These are phyloP conservation scores for Discoglossus pictus DNA, from an alignment of 2,797 vertebrate genomes.

Conservation along the genomic window DNA sequence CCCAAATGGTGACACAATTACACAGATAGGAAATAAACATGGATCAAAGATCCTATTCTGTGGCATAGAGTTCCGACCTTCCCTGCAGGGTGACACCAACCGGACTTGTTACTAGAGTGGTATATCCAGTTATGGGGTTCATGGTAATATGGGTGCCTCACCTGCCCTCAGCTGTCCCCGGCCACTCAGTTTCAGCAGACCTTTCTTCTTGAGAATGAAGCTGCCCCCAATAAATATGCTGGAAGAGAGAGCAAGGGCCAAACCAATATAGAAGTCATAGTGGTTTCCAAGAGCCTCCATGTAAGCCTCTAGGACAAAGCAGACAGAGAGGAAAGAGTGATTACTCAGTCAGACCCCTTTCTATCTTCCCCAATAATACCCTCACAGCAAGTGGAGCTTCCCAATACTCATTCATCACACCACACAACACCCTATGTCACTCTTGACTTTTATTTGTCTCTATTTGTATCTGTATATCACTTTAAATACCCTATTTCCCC, in stretches of 20 bases:
- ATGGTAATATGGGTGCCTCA: slow-evolving; percentile 54
- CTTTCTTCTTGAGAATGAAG: slow-evolving; percentile 87
- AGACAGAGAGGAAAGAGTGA: not conserved
- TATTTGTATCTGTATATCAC: too few species aligned
- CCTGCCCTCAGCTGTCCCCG: slow-evolving; percentile 80
- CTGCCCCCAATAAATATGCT: slow-evolving; percentile 80
- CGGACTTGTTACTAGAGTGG: not conserved
- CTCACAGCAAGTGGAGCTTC: too few species aligned
- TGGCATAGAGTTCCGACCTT: too few species aligned
- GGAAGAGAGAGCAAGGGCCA: slow-evolving; percentile 76
- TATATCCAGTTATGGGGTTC: too few species aligned
- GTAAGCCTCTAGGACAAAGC: not conserved
- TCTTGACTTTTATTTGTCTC: too few species aligned
- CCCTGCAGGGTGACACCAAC: not conserved
- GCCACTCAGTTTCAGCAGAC: slow-evolving; percentile 74
- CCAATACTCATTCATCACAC: too few species aligned
- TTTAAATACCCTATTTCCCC: too few species aligned
- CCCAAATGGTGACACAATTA: too few species aligned
- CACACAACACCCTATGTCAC: too few species aligned
- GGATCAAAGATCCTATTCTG: too few species aligned
- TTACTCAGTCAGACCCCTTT: too few species aligned
- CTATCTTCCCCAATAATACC: not conserved
- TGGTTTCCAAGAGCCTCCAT: slow-evolving; percentile 50
- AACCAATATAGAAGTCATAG: slow-evolving; percentile 73
- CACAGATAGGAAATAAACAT: too few species aligned